Base-by-base conservation (phyloP, 1,140 invertebrate species). In the Drosophila burlai region DNA sequence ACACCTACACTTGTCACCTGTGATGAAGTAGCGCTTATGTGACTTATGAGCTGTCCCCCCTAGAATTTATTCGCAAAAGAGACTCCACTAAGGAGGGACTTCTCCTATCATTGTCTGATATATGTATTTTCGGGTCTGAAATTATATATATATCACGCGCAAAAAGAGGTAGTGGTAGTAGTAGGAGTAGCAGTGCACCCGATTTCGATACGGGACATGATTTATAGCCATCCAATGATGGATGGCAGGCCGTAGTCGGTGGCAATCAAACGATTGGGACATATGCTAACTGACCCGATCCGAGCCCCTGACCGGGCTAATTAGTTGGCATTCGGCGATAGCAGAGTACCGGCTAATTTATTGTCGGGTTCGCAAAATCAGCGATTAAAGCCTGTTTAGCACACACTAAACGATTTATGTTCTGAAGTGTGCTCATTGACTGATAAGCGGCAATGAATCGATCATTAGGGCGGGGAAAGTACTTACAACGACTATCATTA, bases 211-310 rank as follows among this genome's bases (percentile, higher is more conserved):
- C 46, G 57, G 50, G 15, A 67, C 26, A 85, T 85, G 82, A 85
- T 85, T 85, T 85, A 85, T 85, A 49, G 83, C 40, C 57, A 21
- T 5, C 40, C 40, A 49, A 75, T 89, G 83, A 87, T 89, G 80
- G 71, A 87, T 87, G 83, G 80, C 80, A 77, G 42, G 13, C 58
- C 31, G 11, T 52, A 60, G 46, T 76, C 67, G 64, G 45, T 36
- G 54, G 76, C 72, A 80, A 87, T 89, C 73, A 89, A 87, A 64
- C 80, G 84, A 89, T 86, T 82, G 26, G 69, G 49, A 42, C 50
- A 62, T 57, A 77, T 81, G 69, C 40, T 76, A 68, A 73, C 79
- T 66, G 61, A 78, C 43, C 63, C 47, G n/a, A 31, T 26, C 2
- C 31, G n/a, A 43, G 49, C 49, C 49, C 29, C 46, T 73, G 36